Base-by-base conservation (phyloP, 2,797 vertebrate genomes). In the Hippoglossus hippoglossus region DNA sequence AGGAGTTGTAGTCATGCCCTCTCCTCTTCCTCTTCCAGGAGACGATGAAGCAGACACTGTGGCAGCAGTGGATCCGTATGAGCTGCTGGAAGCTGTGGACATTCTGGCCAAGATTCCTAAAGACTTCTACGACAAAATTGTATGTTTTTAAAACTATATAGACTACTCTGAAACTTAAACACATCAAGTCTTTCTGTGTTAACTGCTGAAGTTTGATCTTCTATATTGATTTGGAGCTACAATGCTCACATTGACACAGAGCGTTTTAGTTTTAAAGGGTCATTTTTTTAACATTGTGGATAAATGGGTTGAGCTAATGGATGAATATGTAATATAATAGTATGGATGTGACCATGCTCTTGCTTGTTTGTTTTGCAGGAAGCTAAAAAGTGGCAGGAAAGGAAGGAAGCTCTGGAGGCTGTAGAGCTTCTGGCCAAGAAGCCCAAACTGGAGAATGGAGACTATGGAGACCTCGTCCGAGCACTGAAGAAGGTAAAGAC, bases 381-480 rank as follows among this genome's bases (percentile, higher is more conserved):
- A 90, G 98, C 98, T 69, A 99, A 99, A 89, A 99, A 99, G 87
- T 99, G 98, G 98, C 98, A 99, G 89, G 98, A 99, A 87, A 96
- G 98, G 73, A 99, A 99, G 89, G 98, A 99, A 90, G 98, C 95
- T 34, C 89, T 99, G 79, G 98, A 99, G 84, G 95, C 96, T 52
- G 79, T 98, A 5, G 98, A 99, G 79, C 1, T 87, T 26, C 92
- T 99, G 53, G 88, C 93, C 36, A 99, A 98, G 94, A 98, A 97
- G 75, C 98, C 96, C 50, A 99, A 96, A 89, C 62, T 99, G 63
- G 98, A 99, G 89, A 93, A 93, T 1, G 98, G 98, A 79, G 98
- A 99, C 88, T 99, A 96, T 82, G 96, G 96, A 71, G 98, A 99
- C 77, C 92, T 99, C 52, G 97, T 98, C 67, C 95, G 97, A 94